Conservation (phyloP, 2,797 vertebrate species). For the Cephalopachus bancanus region DNA sequence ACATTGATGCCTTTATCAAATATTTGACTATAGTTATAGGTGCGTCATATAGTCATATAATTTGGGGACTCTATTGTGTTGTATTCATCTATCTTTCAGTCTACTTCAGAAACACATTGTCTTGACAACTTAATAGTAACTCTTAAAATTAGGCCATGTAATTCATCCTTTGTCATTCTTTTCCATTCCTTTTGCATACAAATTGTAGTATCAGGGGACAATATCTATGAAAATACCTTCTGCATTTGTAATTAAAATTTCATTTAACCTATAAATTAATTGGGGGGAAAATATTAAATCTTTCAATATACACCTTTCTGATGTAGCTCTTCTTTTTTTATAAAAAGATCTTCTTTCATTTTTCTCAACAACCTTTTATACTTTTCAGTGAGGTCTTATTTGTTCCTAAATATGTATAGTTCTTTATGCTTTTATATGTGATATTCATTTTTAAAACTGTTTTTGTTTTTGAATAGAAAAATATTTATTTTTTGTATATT, state of each 20-base stretch:
- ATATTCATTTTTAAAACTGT: neutral
- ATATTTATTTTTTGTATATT: neutral
- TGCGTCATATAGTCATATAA: neutral
- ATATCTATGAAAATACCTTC: neutral
- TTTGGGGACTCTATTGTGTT: neutral
- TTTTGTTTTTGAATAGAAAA: conserved; percentile 29
- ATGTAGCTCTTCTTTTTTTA: neutral
- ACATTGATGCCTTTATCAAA: neutral
- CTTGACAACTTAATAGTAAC: neutral
- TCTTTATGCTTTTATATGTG: neutral
- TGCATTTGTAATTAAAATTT: neutral
- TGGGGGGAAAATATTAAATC: neutral
- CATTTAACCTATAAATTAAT: neutral
- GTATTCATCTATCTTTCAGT: neutral
- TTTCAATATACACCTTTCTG: neutral
- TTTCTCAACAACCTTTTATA: neutral
- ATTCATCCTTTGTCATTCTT: neutral
- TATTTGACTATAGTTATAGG: neutral
- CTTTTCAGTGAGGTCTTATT: conserved; percentile 1
- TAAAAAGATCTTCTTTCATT: neutral
- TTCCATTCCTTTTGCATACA: neutral
- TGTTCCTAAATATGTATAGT: neutral
- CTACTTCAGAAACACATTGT: neutral
- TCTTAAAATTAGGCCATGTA: neutral
- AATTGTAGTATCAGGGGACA: neutral